Base-by-base conservation (phyloP, 2,113 vertebrate genomes). In the Conger conger region DNA sequence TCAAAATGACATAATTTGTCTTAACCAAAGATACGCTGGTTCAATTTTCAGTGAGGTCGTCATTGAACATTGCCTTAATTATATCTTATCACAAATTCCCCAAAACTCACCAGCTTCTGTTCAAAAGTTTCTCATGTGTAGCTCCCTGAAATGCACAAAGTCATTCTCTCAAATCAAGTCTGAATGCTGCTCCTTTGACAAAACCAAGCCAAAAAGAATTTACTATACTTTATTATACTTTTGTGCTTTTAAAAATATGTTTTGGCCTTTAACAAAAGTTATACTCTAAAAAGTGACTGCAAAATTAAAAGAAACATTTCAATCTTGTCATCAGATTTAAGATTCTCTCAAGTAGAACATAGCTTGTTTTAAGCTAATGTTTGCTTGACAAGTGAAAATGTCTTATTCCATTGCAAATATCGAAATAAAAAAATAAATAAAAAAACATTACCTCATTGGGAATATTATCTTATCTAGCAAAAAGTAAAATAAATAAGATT, bases 61-160 rank as follows among this genome's bases (percentile, higher is more conserved):
- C 68, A 73, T 33, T 7, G 68, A 33, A 73, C 9, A 33, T 73
- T 73, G 27, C n/a, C n/a, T 73, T 33, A 33, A 13, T 73, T 73
- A 33, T 27, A 73, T 73, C 68, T 33, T 73, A 33, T 30, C n/a
- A 73, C 68, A 11, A 73, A 11, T 73, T 73, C 68, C 68, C 68
- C 68, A 73, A n/a, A 73, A 15, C n/a, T 73, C n/a, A 73, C n/a
- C 68, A 73, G 68, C 68, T 73, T 73, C 68, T 73, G 68, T 73
- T 30, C 68, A 73, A 73, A 1, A 73, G 33, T 73, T 73, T 73
- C 27, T 73, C 6, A 63, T 63, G 57, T 63, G 68, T 9, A 33
- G n/a, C 68, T 73, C 68, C 68, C n/a, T 13, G 0, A 73, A 33
- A 30, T 33, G n/a, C 27, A 73, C 68, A 33, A 33, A n/a, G n/a